Conservation (phyloP, 2,113 vertebrate genomes). For the Raja brachyura region DNA sequence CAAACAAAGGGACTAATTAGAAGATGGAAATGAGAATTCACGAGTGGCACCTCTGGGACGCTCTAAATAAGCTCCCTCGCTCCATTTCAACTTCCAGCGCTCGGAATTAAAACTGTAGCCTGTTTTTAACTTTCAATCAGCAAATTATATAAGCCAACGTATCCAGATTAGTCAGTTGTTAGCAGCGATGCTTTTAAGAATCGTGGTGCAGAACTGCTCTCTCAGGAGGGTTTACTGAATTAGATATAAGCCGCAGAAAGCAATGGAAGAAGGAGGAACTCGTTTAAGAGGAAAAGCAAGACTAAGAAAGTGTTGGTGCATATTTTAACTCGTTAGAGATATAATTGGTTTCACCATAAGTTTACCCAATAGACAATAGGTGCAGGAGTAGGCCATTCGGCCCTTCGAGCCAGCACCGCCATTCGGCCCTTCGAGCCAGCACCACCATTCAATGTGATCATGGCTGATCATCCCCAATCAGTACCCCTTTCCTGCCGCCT, state of each 20-base stretch:
- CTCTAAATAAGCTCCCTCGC: background rate
- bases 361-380: too few species aligned
- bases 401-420: too few species aligned
- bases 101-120: background rate
- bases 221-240: constrained; percentile 5
- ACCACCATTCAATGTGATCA: too few species aligned
- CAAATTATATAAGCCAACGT: background rate
- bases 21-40: background rate
- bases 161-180: background rate
- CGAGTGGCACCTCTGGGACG: background rate
- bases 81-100: background rate
- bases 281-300: background rate
- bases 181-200: background rate
- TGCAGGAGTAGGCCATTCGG: too few species aligned
- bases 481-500: too few species aligned
- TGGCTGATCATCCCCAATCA: too few species aligned
- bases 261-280: background rate
- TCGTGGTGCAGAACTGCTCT: background rate
- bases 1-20: background rate
- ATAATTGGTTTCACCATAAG: background rate
- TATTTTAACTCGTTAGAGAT: background rate
- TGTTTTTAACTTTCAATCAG: background rate
- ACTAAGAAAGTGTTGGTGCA: background rate
- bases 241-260: background rate
- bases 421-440: too few species aligned